Conservation (phyloP, 1,140 invertebrate species). For the Archivesica marissinica region DNA sequence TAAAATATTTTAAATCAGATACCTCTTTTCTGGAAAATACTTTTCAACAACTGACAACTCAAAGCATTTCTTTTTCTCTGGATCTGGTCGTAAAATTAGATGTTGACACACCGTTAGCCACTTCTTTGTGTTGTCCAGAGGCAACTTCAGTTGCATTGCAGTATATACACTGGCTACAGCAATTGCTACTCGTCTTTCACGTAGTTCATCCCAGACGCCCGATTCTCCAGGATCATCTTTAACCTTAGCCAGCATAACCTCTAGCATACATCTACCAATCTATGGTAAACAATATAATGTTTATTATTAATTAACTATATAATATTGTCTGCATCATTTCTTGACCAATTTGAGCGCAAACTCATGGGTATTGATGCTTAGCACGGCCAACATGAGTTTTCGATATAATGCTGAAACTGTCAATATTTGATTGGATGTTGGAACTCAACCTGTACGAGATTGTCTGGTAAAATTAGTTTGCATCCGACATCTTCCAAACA, state of each 20-base stretch:
- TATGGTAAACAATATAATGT: background rate
- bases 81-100: background rate
- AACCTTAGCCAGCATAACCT: background rate
- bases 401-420: too few relatives aligned
- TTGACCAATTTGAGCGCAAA: too few relatives aligned
- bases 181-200: background rate
- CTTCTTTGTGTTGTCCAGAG: background rate
- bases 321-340: too few relatives aligned
- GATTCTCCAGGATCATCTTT: background rate
- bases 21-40: conserved; percentile 5
- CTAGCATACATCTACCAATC: background rate
- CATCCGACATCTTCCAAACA: too few relatives aligned
- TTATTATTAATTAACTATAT: background rate
- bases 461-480: too few relatives aligned
- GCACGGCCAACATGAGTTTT: too few relatives aligned
- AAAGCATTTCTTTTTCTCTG: background rate
- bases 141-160: background rate
- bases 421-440: too few relatives aligned
- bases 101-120: conserved; percentile 3
- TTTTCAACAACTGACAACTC: background rate
- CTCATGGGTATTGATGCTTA: too few relatives aligned
- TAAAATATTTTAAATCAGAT: too few relatives aligned
- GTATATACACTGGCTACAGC: background rate
- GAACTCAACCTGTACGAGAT: too few relatives aligned
- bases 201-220: background rate